Conservation (phyloP, 1,140 invertebrate genomes). For the Eumaeus atala region DNA sequence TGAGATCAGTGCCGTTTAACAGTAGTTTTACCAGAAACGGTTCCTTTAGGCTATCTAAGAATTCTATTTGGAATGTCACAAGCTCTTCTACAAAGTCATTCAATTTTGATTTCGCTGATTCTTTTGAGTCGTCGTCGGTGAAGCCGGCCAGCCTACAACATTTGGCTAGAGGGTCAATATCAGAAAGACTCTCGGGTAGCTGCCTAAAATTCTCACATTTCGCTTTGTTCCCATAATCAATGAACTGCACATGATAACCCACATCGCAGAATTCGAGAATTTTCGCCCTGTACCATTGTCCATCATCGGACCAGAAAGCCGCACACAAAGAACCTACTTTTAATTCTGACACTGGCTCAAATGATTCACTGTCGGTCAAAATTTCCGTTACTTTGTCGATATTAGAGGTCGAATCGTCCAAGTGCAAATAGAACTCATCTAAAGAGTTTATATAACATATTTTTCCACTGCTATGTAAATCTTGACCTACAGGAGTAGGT, state of each 20-base stretch:
- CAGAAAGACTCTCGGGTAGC: constrained; percentile 76
- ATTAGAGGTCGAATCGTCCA: constrained; percentile 69
- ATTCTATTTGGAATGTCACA: constrained; percentile 68
- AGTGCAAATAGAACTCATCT: constrained; percentile 80
- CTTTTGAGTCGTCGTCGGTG: constrained; percentile 48
- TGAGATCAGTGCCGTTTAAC: constrained; percentile 51
- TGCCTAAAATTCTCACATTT: constrained; percentile 74
- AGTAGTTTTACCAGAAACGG: constrained; percentile 57
- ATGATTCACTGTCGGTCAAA: constrained; percentile 71
- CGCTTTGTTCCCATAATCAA: constrained; percentile 83
- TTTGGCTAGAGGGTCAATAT: constrained; percentile 76
- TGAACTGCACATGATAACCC: constrained; percentile 78
- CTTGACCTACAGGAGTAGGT: constrained; percentile 53
- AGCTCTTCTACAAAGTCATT: constrained; percentile 59
- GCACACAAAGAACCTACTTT: constrained; percentile 76
- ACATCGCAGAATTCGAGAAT: constrained; percentile 70
- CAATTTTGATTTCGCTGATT: constrained; percentile 67
- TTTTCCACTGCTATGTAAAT: constrained; percentile 48
- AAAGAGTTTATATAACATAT: constrained; percentile 76
- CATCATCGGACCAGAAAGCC: constrained; percentile 79
- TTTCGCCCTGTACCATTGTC: constrained; percentile 79
- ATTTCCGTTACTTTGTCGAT: constrained; percentile 76
- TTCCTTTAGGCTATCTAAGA: constrained; percentile 65
- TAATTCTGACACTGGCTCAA: constrained; percentile 62
- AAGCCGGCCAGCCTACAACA: constrained; percentile 77